Conservation (phyloP, 2,888 invertebrate genomes). For the Altica lythri region DNA sequence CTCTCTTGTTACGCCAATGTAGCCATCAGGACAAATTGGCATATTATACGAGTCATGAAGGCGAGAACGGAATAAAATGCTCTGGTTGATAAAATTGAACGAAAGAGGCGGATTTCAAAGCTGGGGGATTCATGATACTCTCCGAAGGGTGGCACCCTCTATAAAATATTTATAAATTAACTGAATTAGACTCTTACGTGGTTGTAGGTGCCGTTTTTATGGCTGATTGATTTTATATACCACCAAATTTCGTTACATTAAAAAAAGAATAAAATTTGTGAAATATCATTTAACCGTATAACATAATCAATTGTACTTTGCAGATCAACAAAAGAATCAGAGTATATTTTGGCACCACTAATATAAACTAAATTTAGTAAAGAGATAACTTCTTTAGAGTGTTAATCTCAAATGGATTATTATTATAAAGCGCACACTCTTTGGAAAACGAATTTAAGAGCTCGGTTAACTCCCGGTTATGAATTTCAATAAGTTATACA, state of each 20-base stretch:
- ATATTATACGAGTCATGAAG: conserved; percentile 55
- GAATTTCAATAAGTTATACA: conserved; percentile 55
- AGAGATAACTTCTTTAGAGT: not conserved
- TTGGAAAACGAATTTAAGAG: conserved; percentile 5
- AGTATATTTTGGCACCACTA: no score
- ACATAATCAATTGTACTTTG: no score
- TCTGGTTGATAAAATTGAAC: conserved; percentile 53
- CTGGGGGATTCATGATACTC: conserved; percentile 34
- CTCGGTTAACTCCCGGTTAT: conserved; percentile 47
- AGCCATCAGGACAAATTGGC: conserved; percentile 50
- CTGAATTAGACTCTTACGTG: conserved; percentile 45
- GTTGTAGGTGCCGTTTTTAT: conserved; percentile 21
- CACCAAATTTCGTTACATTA: conserved; percentile 11
- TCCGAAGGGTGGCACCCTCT: conserved; percentile 39
- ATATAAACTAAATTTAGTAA: not conserved
- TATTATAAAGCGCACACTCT: conserved; percentile 11
- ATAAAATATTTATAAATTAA: conserved; percentile 55
- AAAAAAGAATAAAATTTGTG: no score
- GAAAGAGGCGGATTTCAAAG: conserved; percentile 49
- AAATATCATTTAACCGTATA: no score
- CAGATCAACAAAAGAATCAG: no score
- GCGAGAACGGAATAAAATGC: conserved; percentile 53
- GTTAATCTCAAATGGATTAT: conserved; percentile 8
- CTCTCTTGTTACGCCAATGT: conserved; percentile 24
- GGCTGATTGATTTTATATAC: conserved; percentile 26